Conservation (phyloP, 2,888 invertebrate genomes). For the Acrobasis consociella region DNA sequence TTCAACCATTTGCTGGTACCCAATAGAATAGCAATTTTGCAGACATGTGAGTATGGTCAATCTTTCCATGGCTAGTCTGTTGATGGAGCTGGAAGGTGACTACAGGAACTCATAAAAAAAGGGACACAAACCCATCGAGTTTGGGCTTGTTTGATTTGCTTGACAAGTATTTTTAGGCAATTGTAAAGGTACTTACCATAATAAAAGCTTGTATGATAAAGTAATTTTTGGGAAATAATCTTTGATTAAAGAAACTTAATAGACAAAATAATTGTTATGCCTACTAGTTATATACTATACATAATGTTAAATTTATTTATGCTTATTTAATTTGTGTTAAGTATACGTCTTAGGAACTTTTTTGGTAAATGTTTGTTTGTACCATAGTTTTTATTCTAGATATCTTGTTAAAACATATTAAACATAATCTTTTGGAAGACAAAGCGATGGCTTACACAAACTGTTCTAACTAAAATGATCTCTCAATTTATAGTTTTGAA, state of each 20-base stretch:
- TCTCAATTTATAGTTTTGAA: not conserved
- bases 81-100: no score
- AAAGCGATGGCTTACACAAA: not conserved
- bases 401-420: not conserved
- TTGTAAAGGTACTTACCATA: no score
- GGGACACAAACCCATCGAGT: no score
- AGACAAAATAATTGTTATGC: constrained; percentile 1
- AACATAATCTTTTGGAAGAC: not conserved
- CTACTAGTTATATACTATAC: not conserved
- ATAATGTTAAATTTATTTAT: not conserved
- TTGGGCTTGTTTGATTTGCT: no score
- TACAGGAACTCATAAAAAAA: no score
- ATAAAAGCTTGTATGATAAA: no score
- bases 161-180: no score
- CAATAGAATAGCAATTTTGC: no score
- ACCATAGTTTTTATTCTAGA: constrained; percentile 7
- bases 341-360: not conserved
- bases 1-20: no score
- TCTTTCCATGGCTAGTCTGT: no score
- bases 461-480: not conserved
- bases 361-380: not conserved
- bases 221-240: no score
- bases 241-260: not conserved
- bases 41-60: no score
- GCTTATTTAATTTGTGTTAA: constrained; percentile 4